Percentiles rank a stretch among this genome's conserved stretches.
These are phyloP conservation scores for Porites divaricata DNA, from an alignment of 92 coral and sea anemone species.

Conservation along the genomic window DNA sequence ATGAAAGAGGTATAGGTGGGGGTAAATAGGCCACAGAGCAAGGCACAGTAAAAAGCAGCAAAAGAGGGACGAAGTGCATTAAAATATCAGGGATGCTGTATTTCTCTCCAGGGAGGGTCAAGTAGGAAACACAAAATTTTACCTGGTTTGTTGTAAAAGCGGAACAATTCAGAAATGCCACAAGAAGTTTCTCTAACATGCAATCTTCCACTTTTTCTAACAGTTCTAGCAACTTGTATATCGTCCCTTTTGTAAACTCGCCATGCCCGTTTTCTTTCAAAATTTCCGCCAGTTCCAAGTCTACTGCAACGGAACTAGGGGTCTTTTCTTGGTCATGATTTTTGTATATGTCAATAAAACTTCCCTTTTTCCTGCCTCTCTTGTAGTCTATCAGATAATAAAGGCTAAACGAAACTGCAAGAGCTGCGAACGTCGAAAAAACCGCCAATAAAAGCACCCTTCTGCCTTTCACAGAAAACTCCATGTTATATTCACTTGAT, in stretches of 20 bases:
- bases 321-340: background rate
- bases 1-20: too few species aligned
- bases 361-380: slow-evolving; percentile 2
- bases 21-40: too few species aligned
- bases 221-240: slow-evolving; percentile 42
- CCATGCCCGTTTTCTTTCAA: slow-evolving; percentile 42
- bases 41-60: too few species aligned
- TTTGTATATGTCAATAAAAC: background rate
- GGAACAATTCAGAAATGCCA: slow-evolving; percentile 63
- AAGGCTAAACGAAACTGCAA: slow-evolving; percentile 13
- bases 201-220: slow-evolving; percentile 48
- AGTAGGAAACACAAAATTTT: background rate
- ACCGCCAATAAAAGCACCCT: background rate
- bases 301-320: background rate
- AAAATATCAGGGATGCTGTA: too few species aligned
- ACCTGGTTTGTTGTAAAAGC: slow-evolving; percentile 88
- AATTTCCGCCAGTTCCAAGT: slow-evolving; percentile 13
- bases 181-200: slow-evolving; percentile 67
- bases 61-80: too few species aligned
- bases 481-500: slow-evolving; percentile 20
- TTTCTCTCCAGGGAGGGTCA: too few species aligned
- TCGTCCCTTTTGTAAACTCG: slow-evolving; percentile 32
- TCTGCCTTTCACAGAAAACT: background rate
- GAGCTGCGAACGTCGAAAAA: slow-evolving; percentile 25
- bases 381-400: slow-evolving; percentile 24